Evolutionary conservation across 2,888 invertebrate genomes (phyloP).

Genomic region (Morpho deidamia): DNA sequence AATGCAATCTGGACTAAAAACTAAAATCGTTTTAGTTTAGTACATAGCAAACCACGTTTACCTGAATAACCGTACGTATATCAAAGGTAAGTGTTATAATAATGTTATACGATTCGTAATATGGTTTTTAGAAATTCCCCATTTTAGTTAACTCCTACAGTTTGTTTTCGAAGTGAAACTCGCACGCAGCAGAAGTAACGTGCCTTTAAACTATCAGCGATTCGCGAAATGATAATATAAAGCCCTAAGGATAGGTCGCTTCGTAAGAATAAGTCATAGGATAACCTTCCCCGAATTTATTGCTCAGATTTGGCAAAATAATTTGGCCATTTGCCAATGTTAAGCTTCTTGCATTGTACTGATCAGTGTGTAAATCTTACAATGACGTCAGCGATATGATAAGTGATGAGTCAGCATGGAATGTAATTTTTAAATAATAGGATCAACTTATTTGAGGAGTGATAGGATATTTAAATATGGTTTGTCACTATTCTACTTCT

Average conservation of each 20-base stretch:
- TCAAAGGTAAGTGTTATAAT: too few species aligned
- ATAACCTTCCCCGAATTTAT: constrained; percentile 50
- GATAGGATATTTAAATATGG: too few species aligned
- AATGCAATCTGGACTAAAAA: too few species aligned
- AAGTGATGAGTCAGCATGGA: neutral
- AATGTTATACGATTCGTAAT: too few species aligned
- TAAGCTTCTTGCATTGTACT: constrained; percentile 21
- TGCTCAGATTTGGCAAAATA: constrained; percentile 56
- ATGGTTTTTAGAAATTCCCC: too few species aligned
- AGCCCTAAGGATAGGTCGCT: constrained; percentile 21
- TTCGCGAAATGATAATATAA: constrained; percentile 20
- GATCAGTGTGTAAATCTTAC: constrained; percentile 16
- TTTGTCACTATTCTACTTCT: too few species aligned
- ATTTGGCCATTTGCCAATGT: constrained; percentile 45
- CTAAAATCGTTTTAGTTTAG: too few species aligned
- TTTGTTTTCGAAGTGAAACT: neutral
- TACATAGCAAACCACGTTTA: too few species aligned
- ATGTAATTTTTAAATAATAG: too few species aligned
- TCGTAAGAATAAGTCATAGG: constrained; percentile 25
- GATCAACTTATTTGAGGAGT: too few species aligned
- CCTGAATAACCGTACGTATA: too few species aligned
- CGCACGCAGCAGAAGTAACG: constrained; percentile 13
- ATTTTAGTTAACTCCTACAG: too few species aligned
- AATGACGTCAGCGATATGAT: constrained; percentile 9
- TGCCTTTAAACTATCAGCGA: constrained; percentile 15